Conservation (phyloP, 2,888 invertebrate genomes). For the Euzophera pinguis region DNA sequence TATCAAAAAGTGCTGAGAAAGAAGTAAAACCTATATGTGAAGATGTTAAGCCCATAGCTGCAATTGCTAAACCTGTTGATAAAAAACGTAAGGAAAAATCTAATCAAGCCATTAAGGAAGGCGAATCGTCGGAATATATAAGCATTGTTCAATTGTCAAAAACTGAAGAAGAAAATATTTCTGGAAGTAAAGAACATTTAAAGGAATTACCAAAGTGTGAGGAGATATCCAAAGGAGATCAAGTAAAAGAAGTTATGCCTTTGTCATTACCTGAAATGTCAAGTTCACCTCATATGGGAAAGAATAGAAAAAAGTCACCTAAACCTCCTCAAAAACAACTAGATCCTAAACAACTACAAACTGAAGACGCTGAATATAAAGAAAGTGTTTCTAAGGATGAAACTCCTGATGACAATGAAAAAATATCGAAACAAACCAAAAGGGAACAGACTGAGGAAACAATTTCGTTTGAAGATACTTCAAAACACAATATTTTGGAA, state of each 20-base stretch:
- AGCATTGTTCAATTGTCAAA: not conserved
- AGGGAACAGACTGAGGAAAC: not conserved
- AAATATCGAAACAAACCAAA: not conserved
- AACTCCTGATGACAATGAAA: not conserved
- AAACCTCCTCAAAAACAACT: conserved; percentile 26
- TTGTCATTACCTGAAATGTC: conserved; percentile 15
- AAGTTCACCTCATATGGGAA: conserved; percentile 28
- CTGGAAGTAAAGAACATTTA: not conserved
- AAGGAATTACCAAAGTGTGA: conserved; percentile 7
- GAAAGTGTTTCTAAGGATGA: not conserved
- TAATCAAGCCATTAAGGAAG: conserved; percentile 4
- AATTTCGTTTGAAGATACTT: not conserved
- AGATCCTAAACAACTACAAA: not conserved
- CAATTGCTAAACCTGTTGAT: conserved; percentile 61
- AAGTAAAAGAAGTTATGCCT: not conserved
- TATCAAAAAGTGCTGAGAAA: not conserved
- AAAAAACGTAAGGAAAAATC: conserved; percentile 47
- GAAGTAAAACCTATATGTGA: conserved; percentile 13
- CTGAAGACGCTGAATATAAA: conserved; percentile 13
- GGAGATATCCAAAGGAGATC: conserved; percentile 13
- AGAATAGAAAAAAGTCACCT: conserved; percentile 30
- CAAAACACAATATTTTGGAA: not conserved
- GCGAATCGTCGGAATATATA: not conserved
- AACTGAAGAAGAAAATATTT: not conserved
- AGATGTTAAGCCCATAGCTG: conserved; percentile 42